Base-by-base conservation (phyloP, 2,113 vertebrate species). In the Burhinus oedicnemus region DNA sequence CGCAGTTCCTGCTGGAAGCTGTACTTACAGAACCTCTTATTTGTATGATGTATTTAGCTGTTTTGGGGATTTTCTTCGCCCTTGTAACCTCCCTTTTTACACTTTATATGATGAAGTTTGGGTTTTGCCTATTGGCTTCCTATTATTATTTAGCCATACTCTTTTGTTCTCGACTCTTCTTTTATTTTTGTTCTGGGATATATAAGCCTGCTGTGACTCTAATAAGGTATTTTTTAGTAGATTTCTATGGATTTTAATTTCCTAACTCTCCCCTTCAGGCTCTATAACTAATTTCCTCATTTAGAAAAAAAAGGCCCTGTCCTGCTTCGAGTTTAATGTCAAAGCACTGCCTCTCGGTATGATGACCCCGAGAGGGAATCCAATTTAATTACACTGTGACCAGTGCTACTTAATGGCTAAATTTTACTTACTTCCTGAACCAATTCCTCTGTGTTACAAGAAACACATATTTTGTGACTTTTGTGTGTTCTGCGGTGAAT, bases 191-290 rank as follows among this genome's bases (percentile, higher is more conserved):
- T 95, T 96, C 95, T 77, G 62, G 36, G 57, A 62, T 90, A 76
- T 71, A 42, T 80, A 76, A 65, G 47, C 77, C 44, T 83, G 38
- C 80, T 93, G 47, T 90, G 83, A 75, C 77, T 83, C 13, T 93
- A 86, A 49, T 92, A 94, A 94, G 55, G 65, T 87, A 52, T 49
- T 87, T 88, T 89, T 92, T 90, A 90, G 65, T 91, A 82, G 80
- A 70, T 90, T 94, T 96, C 55, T 95, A 51, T 97, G 74, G 88
- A 85, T 96, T 97, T 96, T 95, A 93, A 82, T 97, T 95, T 90
- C 47, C 47, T 92, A 89, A 64, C 42, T 62, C 21, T 32, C 19
- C 12, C 52, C 66, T 96, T 94, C 86, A 90, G 83, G 72, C 40
- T 84, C 87, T 96, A 40, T 71, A 70, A 86, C 40, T 83, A 49